These are phyloP conservation scores for Neoascia interrupta DNA, from an alignment of 2,888 invertebrate species.

Conservation along the genomic window DNA sequence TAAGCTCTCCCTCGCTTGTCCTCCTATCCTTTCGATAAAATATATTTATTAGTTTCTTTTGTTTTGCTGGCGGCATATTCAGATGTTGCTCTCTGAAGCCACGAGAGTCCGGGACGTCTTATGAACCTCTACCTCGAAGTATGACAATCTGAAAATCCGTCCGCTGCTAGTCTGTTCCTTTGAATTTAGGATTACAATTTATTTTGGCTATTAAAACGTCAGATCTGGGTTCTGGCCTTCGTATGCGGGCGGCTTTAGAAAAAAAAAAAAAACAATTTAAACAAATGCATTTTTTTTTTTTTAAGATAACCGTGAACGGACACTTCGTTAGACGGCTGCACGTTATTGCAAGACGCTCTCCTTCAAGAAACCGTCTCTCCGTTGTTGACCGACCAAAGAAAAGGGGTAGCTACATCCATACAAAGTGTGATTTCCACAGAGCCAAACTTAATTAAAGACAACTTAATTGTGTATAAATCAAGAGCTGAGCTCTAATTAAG, in stretches of 20 bases:
- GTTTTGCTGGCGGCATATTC: slow-evolving; percentile 35
- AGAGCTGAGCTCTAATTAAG: slow-evolving; percentile 58
- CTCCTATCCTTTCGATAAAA: slow-evolving; percentile 33
- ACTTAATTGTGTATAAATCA: slow-evolving; percentile 57
- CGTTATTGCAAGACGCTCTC: slow-evolving; percentile 19
- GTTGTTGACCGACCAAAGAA: not conserved
- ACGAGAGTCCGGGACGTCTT: not conserved
- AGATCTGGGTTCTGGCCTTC: slow-evolving; percentile 62
- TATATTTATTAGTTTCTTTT: slow-evolving; percentile 47
- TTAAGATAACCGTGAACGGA: slow-evolving; percentile 32
- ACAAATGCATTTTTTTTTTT: slow-evolving; percentile 1
- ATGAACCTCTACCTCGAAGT: slow-evolving; percentile 18
- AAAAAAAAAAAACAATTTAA: slow-evolving; percentile 3
- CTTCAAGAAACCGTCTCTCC: slow-evolving; percentile 27
- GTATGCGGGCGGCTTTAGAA: slow-evolving; percentile 23
- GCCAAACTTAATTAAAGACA: slow-evolving; percentile 58
- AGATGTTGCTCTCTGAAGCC: not conserved
- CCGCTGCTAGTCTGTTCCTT: not conserved
- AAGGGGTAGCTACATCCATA: not conserved
- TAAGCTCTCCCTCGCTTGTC: not conserved
- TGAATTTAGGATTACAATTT: slow-evolving; percentile 76
- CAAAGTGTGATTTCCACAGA: slow-evolving; percentile 43
- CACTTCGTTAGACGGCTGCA: slow-evolving; percentile 52
- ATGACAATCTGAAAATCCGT: not conserved
- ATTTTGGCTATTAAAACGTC: slow-evolving; percentile 75